Evolutionary conservation across 2,113 vertebrate genomes (phyloP).

Genomic region (Heliornis fulica): DNA sequence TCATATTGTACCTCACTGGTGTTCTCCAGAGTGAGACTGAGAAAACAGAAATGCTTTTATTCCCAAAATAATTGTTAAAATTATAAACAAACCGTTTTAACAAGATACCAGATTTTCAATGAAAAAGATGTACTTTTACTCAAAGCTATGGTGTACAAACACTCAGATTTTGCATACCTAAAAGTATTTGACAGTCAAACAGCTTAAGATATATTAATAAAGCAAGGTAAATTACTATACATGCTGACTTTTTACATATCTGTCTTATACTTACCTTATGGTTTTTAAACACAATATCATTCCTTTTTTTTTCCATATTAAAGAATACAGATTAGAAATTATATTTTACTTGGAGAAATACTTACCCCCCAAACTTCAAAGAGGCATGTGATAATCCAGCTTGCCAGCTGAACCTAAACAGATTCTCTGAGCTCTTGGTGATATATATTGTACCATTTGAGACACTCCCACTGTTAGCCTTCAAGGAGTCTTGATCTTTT

Average conservation of each 20-base stretch:
- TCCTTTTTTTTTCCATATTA: background rate
- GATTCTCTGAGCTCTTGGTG: background rate
- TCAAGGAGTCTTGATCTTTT: background rate
- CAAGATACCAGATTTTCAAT: background rate
- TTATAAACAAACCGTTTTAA: background rate
- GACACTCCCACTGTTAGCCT: constrained; percentile 53
- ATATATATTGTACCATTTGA: constrained; percentile 33
- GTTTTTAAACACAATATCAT: background rate
- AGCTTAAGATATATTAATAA: background rate
- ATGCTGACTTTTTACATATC: background rate
- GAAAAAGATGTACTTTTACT: background rate
- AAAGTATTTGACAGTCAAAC: background rate
- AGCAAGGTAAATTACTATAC: background rate
- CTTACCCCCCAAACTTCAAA: constrained; percentile 42
- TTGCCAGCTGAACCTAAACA: background rate
- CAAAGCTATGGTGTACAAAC: background rate
- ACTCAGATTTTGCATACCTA: background rate
- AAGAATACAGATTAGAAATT: background rate
- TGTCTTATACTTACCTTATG: background rate
- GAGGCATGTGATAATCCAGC: background rate
- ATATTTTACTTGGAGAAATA: constrained; percentile 28
- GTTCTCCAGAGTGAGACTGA: background rate
- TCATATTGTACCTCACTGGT: background rate
- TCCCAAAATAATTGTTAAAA: background rate
- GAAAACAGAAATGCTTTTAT: background rate